Evolutionary conservation across 2,797 vertebrate species (phyloP).

Genomic region (Diplodus sargus): DNA sequence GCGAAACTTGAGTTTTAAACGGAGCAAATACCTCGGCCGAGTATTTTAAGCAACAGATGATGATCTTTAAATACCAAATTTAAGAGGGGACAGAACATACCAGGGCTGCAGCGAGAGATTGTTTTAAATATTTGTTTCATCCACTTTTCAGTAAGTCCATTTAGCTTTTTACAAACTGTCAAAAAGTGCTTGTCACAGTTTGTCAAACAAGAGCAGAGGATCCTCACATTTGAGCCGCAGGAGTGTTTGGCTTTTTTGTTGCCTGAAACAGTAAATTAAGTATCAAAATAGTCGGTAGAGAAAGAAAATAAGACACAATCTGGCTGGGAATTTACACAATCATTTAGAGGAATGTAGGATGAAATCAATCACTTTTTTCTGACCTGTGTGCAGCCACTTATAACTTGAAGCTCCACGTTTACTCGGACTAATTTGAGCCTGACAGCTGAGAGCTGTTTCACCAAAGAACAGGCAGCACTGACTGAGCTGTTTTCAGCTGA

Average conservation of each 20-base stretch:
- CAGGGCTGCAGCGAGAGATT: no score
- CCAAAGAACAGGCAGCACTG: neutral
- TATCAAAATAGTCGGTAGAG: neutral
- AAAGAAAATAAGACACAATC: no score
- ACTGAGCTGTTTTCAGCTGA: neutral
- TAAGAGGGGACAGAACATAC: no score
- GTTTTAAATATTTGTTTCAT: no score
- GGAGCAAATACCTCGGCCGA: no score
- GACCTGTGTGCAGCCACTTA: neutral
- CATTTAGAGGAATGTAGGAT: neutral
- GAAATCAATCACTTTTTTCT: neutral
- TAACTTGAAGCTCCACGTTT: constrained; percentile 11
- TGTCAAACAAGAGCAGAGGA: neutral
- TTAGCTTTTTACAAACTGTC: no score
- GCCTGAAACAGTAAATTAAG: neutral
- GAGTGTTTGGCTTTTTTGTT: neutral
- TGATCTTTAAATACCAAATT: no score
- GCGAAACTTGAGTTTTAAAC: no score
- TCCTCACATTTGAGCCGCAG: neutral
- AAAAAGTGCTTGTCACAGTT: no score
- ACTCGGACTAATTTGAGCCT: constrained; percentile 19
- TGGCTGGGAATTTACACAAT: neutral
- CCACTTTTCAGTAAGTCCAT: no score
- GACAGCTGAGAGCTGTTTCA: constrained; percentile 16
- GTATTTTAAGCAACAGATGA: no score